phyloP scores from a whole-genome alignment of 2,113 vertebrate genomes.

The Physeter macrocephalus region DNA sequence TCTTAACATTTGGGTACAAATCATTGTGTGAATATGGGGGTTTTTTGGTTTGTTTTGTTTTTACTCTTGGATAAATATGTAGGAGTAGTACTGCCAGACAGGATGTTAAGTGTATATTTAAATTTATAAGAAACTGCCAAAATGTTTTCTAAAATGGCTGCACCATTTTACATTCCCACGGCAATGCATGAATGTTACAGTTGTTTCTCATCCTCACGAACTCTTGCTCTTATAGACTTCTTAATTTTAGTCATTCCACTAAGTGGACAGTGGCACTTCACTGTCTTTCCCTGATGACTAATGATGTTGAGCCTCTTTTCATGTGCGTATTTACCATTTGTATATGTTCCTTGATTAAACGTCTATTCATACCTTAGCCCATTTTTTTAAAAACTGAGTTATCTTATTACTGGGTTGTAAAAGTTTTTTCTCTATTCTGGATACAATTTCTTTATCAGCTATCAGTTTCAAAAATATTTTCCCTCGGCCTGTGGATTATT shows the following conservation, averaged over 20 bases:
- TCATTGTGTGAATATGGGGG: background rate
- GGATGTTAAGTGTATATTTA: background rate
- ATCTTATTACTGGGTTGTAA: background rate
- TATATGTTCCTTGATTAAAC: background rate
- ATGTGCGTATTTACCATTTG: background rate
- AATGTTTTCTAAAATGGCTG: background rate
- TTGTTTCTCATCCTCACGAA: background rate
- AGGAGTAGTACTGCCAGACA: background rate
- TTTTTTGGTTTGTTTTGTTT: background rate
- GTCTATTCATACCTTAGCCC: background rate
- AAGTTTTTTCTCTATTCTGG: background rate
- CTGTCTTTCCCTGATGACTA: background rate
- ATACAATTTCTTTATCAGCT: background rate
- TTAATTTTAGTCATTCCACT: background rate
- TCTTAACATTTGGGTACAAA: background rate
- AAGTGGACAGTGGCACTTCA: too few relatives aligned
- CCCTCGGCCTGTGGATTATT: background rate
- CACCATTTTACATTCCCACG: background rate
- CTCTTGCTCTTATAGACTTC: background rate
- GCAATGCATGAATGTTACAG: background rate
- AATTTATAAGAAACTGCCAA: background rate
- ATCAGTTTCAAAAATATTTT: background rate
- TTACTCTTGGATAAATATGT: background rate
- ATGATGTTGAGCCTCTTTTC: background rate
- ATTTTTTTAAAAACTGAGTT: background rate